Conservation (phyloP, 92 coral and sea anemone genomes). For the Paramuricea clavata region DNA sequence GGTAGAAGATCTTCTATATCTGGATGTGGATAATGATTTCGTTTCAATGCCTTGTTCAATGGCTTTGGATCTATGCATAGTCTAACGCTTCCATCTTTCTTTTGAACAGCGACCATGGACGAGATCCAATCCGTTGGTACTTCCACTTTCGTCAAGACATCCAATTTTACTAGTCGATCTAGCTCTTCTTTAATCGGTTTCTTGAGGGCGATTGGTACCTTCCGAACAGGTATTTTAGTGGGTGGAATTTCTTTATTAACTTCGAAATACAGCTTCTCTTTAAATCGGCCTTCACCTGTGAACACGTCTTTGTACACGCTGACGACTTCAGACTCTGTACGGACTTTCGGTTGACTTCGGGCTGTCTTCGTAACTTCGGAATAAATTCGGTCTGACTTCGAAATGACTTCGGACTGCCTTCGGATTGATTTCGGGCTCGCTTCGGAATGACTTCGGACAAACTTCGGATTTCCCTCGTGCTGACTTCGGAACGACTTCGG, state of each 20-base stretch:
- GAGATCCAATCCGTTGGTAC: conserved; percentile 55
- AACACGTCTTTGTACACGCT: neutral
- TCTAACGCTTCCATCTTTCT: conserved; percentile 46
- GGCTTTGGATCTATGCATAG: conserved; percentile 43
- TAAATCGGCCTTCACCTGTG: conserved; percentile 12
- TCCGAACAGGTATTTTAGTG: conserved; percentile 35
- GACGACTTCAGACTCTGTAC: too few species aligned
- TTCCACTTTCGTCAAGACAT: conserved; percentile 19
- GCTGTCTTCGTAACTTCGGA: neutral
- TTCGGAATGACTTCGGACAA: neutral
- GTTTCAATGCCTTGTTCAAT: conserved; percentile 8
- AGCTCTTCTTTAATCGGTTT: conserved; percentile 44
- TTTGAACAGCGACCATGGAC: conserved; percentile 32
- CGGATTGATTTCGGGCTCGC: neutral
- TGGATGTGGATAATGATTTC: conserved; percentile 17
- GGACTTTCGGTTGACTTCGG: neutral
- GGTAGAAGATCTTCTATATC: conserved; percentile 3
- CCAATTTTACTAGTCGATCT: conserved; percentile 27
- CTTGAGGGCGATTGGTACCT: conserved; percentile 53
- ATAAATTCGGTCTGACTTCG: neutral
- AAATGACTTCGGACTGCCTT: neutral
- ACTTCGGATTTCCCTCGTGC: neutral
- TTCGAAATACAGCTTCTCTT: conserved; percentile 43
- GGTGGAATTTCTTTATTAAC: conserved; percentile 46
- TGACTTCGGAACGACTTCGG: too few species aligned